phyloP scores from a whole-genome alignment of 2,113 vertebrate species.

The Steatornis caripensis region DNA sequence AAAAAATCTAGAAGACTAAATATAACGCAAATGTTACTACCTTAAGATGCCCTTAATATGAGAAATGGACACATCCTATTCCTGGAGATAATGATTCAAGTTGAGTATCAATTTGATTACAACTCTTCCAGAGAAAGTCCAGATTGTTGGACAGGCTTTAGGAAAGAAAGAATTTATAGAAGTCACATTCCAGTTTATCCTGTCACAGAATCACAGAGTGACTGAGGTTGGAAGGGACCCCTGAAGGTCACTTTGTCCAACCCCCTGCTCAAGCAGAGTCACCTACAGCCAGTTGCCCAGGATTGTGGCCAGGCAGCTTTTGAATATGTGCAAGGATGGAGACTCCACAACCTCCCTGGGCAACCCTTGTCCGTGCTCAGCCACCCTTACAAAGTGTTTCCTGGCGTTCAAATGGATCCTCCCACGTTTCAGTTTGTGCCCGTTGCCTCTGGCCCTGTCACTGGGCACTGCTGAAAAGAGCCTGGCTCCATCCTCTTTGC shows the following conservation, averaged over 20 bases:
- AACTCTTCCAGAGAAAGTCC: not conserved
- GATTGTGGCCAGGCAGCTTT: not conserved
- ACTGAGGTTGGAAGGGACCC: not conserved
- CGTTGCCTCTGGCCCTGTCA: not conserved
- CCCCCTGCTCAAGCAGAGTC: not conserved
- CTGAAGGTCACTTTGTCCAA: not conserved
- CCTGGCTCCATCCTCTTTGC: not conserved
- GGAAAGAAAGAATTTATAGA: not conserved
- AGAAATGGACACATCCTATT: not conserved
- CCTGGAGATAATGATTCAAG: not conserved
- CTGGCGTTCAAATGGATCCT: not conserved
- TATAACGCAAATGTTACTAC: not conserved
- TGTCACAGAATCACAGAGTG: not conserved
- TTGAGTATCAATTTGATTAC: not conserved
- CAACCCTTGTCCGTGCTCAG: not conserved
- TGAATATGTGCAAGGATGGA: not conserved
- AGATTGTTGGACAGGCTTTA: not conserved
- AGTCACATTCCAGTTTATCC: not conserved
- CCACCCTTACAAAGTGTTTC: not conserved
- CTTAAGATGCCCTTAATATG: not conserved
- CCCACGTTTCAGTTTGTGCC: not conserved
- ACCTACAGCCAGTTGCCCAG: not conserved
- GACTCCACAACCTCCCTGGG: not conserved
- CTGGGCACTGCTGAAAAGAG: not conserved
- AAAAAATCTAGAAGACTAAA: not conserved